These are phyloP conservation scores for Coelopa pilipes DNA, from an alignment of 2,888 invertebrate species.

Conservation along the genomic window DNA sequence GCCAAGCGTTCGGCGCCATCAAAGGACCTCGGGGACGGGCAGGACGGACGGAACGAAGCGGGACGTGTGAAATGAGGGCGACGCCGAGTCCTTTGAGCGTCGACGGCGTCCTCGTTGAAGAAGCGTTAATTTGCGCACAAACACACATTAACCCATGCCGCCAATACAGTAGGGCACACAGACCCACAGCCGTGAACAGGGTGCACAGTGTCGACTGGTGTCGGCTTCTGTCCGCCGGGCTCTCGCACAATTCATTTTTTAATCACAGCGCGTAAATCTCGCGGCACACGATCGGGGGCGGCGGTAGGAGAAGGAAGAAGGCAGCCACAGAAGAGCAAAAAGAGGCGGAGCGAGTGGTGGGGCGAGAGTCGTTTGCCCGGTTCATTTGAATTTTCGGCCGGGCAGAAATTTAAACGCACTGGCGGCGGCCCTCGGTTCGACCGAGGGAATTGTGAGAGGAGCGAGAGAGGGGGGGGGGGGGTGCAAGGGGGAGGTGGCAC, in stretches of 20 bases:
- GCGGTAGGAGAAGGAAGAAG: neutral
- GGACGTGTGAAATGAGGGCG: too few species aligned
- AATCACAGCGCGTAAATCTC: conserved; percentile 57
- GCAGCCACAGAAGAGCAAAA: neutral
- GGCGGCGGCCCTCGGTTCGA: too few species aligned
- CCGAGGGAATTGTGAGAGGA: neutral
- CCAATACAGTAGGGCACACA: neutral
- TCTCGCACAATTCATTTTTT: conserved; percentile 57
- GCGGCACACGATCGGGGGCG: neutral
- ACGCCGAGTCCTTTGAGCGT: too few species aligned
- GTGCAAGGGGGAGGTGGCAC: neutral
- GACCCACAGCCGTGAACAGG: neutral
- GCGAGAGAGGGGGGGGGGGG: neutral
- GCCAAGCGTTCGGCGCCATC: neutral
- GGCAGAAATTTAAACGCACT: neutral
- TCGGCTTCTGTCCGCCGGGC: conserved; percentile 41
- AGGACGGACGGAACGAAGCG: too few species aligned
- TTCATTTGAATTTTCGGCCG: too few species aligned
- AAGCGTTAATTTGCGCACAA: conserved; percentile 19
- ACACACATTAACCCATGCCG: conserved; percentile 35
- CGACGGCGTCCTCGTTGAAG: neutral
- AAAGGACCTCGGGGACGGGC: neutral
- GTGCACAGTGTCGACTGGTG: conserved; percentile 37
- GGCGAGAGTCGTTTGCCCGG: too few species aligned
- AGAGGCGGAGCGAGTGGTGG: too few species aligned